Evolutionary conservation across 2,113 vertebrate genomes (phyloP), one percentile per base, ranked within the genome.

Genomic region (Sprattus sprattus): DNA sequence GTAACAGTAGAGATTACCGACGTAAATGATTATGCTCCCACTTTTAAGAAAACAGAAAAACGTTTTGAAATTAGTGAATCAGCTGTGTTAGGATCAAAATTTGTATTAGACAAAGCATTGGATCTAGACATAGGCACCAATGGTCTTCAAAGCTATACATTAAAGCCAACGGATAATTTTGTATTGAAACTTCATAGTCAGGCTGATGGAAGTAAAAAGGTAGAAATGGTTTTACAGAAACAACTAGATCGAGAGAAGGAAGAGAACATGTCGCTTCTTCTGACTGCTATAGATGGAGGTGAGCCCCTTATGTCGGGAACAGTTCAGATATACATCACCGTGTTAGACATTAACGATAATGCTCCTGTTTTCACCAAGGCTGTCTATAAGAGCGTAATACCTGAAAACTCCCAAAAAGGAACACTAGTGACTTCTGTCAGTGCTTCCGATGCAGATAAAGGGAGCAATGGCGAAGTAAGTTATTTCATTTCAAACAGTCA

Each of bases 81-180:
- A 25, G 91, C 90, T 7, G 71, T 83, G 32, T 81, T 89, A 16
- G 92, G 93, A 18, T 90, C 92, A 50, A 88, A 85, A 3, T 92
- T 94, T 85, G 49, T 90, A 52, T 88, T 94, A 44, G 90, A 90
- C 44, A 90, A 89, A 84, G 92, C 93, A 71, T 49, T 83, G 28
- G 94, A 94, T 87, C 85, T 91, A 47, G 93, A 95, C 88, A 87
- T 94, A 86, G 93, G 93, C 8, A 86, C 85, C 28, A 94, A 94
- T 83, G 88, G 92, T 54, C 86, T 94, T 5, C 91, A 92, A 85
- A 92, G 82, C 64, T 94, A 94, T 75, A 82, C 89, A 82, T 90
- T 94, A 46, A 95, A 88, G 83, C 86, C 88, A 18, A 94, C 84
- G 52, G 86, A 90, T 25, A 88, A 93, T 86, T 95, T 95, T 85